Percentiles rank a stretch among this genome's conserved stretches.
Conservation (phyloP, 1,140 invertebrate genomes). For the Ceratosolen fusciceps region DNA sequence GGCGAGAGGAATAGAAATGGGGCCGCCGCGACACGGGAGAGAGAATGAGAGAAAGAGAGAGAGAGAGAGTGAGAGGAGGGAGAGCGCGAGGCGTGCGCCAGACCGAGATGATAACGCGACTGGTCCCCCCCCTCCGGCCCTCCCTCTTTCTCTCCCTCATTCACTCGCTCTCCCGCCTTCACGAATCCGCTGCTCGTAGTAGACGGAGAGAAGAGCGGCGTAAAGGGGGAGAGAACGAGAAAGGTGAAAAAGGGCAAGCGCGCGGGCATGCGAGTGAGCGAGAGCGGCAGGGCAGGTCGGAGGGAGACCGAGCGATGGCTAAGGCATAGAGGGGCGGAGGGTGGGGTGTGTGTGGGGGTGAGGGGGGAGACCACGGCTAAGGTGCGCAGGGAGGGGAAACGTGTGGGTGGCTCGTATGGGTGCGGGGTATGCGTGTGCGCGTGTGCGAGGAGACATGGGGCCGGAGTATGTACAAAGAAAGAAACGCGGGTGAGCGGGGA, state of each 20-base stretch:
- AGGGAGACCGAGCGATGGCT: no score
- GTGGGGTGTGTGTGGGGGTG: no score
- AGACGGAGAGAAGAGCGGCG: background rate
- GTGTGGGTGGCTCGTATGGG: no score
- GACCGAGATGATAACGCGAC: slow-evolving; percentile 27
- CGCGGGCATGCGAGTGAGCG: background rate
- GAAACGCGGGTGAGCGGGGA: background rate
- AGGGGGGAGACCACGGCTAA: no score
- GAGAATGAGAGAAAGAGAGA: slow-evolving; percentile 12
- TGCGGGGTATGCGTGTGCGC: no score
- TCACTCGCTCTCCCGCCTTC: background rate
- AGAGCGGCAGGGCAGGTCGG: no score
- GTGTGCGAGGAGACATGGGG: background rate
- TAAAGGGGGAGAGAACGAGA: background rate
- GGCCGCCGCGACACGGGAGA: slow-evolving; percentile 22
- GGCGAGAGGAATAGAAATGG: slow-evolving; percentile 16
- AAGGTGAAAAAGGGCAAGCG: background rate
- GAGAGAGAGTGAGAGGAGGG: background rate
- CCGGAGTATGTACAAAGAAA: background rate
- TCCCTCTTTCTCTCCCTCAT: slow-evolving; percentile 4
- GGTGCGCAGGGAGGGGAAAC: no score
- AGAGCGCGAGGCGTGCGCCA: background rate
- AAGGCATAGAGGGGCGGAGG: no score
- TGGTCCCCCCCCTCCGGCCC: background rate
- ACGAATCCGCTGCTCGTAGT: background rate